phyloP scores from a whole-genome alignment of 2,797 vertebrate genomes.

The Myotis vivesi region DNA sequence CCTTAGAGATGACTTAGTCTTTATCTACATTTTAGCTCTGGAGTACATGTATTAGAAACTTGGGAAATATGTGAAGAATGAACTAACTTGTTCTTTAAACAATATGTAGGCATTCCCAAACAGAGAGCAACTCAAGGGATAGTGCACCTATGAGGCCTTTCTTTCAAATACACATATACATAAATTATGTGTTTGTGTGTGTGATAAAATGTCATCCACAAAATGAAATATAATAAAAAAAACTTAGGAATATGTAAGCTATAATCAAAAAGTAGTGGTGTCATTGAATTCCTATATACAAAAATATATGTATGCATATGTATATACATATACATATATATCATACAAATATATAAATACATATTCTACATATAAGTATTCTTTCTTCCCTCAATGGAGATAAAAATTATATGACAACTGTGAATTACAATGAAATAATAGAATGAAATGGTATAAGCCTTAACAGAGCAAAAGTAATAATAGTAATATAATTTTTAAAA shows the following conservation, averaged over 20 bases:
- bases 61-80: background rate
- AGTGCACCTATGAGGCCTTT: background rate
- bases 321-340: too few relatives aligned
- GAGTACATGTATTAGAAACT: background rate
- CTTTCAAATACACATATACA: background rate
- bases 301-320: background rate
- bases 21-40: background rate
- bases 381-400: background rate
- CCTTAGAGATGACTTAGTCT: background rate
- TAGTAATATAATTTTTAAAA: constrained; percentile 13
- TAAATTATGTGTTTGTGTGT: background rate
- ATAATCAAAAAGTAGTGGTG: background rate
- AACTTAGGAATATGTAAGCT: background rate
- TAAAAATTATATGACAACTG: background rate
- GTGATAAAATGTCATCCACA: constrained; percentile 1
- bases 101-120: background rate
- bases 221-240: constrained; percentile 5
- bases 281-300: background rate
- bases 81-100: background rate
- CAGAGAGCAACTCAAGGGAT: background rate
- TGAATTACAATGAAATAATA: constrained; percentile 4
- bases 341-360: background rate
- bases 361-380: background rate
- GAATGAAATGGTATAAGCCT: background rate
- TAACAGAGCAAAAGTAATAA: background rate